Evolutionary conservation across 2,113 vertebrate genomes (phyloP), one percentile per base, ranked within the genome.

Genomic region (Carettochelys insculpta): DNA sequence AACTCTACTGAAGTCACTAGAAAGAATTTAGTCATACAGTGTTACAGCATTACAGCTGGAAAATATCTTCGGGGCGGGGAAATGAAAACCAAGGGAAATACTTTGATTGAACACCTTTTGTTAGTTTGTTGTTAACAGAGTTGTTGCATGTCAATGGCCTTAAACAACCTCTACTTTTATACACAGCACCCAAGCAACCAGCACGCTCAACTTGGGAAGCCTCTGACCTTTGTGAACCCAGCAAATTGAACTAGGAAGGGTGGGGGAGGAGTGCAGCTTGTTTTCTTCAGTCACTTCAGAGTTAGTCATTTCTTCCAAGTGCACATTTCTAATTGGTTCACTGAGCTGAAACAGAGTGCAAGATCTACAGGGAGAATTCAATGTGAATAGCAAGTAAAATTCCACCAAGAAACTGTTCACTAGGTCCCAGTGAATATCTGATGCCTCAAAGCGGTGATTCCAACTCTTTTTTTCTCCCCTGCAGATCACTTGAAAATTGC

Each of bases 91-190:
- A 76, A 87, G 86, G 77, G 38, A 53, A 92, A 93, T 87, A 93
- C 80, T 95, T 95, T 83, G 78, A 82, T 90, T 93, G 88, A 89
- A 56, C 87, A 75, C 94, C 82, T 94, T 75, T 88, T 4, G 88
- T 94, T 94, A 68, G 53, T 92, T 95, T 96, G 89, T 71, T 94
- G 92, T 83, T 96, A 93, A 94, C 92, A 87, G 54, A 77, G 10
- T 88, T 50, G n/a, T 81, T 83, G 45, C 80, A 41, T 56, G 65
- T 27, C 20, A 95, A 84, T 94, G 96, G 83, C 24, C 76, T 86
- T 45, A 81, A 93, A 65, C 75, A 81, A 47, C 4, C 51, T 75
- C 53, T 77, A 11, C 58, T 27, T 61, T 3, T 6, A 51, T 5
- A 52, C 48, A 65, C 34, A 77, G 11, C 80, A 82, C 52, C 86